Evolutionary conservation across 2,888 invertebrate species (phyloP).

Genomic region (Volucella zonaria): DNA sequence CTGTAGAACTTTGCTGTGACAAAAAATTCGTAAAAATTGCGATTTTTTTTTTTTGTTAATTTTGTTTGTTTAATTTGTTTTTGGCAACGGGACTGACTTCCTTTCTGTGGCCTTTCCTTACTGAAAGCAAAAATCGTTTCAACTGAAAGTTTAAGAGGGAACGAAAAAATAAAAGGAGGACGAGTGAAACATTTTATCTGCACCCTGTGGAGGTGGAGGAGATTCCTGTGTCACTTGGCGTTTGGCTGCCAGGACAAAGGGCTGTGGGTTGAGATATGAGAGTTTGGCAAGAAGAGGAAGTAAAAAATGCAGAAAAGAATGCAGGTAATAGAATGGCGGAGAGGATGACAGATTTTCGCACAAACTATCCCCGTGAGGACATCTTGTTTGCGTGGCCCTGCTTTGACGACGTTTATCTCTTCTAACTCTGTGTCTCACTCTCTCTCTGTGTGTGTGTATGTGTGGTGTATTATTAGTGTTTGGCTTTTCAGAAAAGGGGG

Average conservation of each 20-base stretch:
- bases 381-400: constrained; percentile 23
- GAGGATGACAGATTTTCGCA: constrained; percentile 60
- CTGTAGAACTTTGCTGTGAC: constrained; percentile 24
- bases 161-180: neutral
- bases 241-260: constrained; percentile 18
- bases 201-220: constrained; percentile 22
- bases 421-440: too few species aligned
- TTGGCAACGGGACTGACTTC: constrained; percentile 65
- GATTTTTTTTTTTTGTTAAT: constrained; percentile 15
- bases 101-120: constrained; percentile 25
- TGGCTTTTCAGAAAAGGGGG: constrained; percentile 1
- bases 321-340: constrained; percentile 63
- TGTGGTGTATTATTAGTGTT: neutral
- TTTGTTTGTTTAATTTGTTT: constrained; percentile 21
- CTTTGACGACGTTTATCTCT: constrained; percentile 8
- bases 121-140: constrained; percentile 22
- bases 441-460: too few species aligned
- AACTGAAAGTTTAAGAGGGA: neutral
- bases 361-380: constrained; percentile 44
- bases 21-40: constrained; percentile 40
- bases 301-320: constrained; percentile 50
- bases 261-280: neutral
- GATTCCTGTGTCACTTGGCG: constrained; percentile 22
- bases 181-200: constrained; percentile 41
- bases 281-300: neutral